Evolutionary conservation across 1,140 invertebrate genomes (phyloP).

Genomic region (Lasaia peninsularis): DNA sequence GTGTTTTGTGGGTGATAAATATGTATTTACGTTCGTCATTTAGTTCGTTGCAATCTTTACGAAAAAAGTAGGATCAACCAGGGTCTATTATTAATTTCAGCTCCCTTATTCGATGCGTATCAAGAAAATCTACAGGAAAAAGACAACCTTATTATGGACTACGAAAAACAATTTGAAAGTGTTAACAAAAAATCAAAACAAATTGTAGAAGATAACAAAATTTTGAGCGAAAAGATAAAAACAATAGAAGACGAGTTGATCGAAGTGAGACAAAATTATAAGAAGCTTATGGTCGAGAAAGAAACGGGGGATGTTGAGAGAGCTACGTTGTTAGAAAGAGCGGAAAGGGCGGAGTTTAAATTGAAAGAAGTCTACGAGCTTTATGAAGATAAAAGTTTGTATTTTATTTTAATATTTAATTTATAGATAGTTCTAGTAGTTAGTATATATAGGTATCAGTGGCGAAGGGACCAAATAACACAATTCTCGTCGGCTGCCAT

Average conservation of each 20-base stretch:
- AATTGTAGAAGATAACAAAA: constrained; percentile 81
- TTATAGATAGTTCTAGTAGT: too few relatives aligned
- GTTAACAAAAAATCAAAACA: constrained; percentile 81
- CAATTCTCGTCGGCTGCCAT: too few relatives aligned
- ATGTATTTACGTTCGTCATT: constrained; percentile 46
- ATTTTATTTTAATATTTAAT: not conserved
- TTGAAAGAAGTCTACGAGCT: constrained; percentile 79
- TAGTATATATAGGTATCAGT: too few relatives aligned
- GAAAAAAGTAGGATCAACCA: too few relatives aligned
- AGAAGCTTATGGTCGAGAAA: constrained; percentile 73
- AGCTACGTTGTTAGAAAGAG: constrained; percentile 76
- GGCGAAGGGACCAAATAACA: too few relatives aligned
- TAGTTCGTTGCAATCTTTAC: too few relatives aligned
- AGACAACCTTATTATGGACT: constrained; percentile 80
- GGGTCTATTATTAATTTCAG: constrained; percentile 37
- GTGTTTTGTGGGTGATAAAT: constrained; percentile 42
- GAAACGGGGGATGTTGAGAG: constrained; percentile 79
- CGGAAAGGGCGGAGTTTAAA: constrained; percentile 78
- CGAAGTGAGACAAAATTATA: constrained; percentile 74
- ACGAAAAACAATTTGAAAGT: constrained; percentile 79
- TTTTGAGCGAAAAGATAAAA: constrained; percentile 63
- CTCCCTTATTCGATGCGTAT: constrained; percentile 82
- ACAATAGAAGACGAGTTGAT: constrained; percentile 76
- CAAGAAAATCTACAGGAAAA: constrained; percentile 83
- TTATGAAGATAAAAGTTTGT: constrained; percentile 80